Conservation (phyloP, 1,140 invertebrate genomes). For the Trachymyrmex septentrionalis region DNA sequence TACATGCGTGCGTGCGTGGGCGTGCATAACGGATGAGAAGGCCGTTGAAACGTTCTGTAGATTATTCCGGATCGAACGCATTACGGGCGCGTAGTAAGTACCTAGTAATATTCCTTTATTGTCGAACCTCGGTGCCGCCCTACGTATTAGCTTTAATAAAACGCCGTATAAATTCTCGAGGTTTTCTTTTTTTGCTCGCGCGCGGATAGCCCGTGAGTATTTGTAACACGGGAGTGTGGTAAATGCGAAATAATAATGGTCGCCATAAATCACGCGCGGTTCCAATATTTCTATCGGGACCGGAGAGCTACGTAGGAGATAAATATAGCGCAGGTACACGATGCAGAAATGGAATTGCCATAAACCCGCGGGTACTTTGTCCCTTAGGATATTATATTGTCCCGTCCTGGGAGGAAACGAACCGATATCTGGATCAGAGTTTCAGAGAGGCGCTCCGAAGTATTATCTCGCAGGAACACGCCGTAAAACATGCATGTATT, state of each 20-base stretch:
- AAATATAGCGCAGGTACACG: conserved; percentile 40
- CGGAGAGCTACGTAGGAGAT: conserved; percentile 4
- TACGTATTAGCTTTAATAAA: conserved; percentile 58
- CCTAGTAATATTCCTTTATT: conserved; percentile 46
- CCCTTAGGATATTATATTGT: conserved; percentile 29
- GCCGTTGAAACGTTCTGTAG: conserved; percentile 46
- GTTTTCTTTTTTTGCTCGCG: not conserved
- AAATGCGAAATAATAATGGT: conserved; percentile 57
- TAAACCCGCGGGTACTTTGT: conserved; percentile 37
- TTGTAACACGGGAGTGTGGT: not conserved
- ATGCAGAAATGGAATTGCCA: conserved; percentile 43
- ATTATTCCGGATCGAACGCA: conserved; percentile 34
- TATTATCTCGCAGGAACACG: not conserved
- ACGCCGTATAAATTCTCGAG: conserved; percentile 29
- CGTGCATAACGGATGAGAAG: conserved; percentile 58
- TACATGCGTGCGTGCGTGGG: conserved; percentile 59
- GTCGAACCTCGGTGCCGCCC: conserved; percentile 45
- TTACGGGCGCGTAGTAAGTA: conserved; percentile 29
- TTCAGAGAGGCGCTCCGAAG: not conserved
- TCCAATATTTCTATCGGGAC: conserved; percentile 48
- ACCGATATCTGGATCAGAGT: conserved; percentile 27
- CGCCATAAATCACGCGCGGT: conserved; percentile 31
- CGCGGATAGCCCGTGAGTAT: not conserved
- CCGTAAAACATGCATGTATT: not conserved
- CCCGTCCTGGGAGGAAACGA: conserved; percentile 14